phyloP scores from a whole-genome alignment of 2,113 vertebrate species.

The Crotophaga sulcirostris region DNA sequence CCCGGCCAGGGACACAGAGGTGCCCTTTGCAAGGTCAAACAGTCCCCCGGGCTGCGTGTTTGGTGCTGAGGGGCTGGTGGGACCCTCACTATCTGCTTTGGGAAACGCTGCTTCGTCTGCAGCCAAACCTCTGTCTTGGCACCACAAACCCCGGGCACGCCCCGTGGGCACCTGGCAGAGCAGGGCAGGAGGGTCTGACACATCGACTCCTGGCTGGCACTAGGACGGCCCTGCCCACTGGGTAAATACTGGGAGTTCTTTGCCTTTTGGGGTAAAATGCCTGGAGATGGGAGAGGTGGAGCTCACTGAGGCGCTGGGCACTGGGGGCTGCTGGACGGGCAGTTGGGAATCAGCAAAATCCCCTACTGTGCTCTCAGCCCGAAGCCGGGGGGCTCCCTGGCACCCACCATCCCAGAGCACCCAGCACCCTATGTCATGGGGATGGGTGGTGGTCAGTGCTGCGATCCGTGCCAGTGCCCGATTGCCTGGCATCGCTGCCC shows the following conservation, averaged over 20 bases:
- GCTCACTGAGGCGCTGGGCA: background rate
- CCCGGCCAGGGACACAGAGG: background rate
- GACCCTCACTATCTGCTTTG: background rate
- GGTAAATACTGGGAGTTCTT: background rate
- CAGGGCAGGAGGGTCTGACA: background rate
- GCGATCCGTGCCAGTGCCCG: background rate
- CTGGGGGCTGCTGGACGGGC: background rate
- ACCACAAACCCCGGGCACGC: background rate
- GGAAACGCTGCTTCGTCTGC: rapidly evolving
- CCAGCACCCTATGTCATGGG: background rate
- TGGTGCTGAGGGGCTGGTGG: background rate
- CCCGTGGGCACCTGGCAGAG: background rate
- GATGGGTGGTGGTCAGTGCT: background rate
- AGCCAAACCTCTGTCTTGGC: background rate
- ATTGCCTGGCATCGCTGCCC: background rate
- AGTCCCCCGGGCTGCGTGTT: background rate
- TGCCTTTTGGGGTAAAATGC: background rate
- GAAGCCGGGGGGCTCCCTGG: background rate
- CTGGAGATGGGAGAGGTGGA: background rate
- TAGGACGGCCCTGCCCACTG: background rate
- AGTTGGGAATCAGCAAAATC: background rate
- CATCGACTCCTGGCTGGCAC: rapidly evolving
- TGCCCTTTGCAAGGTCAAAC: background rate
- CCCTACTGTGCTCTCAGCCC: background rate
- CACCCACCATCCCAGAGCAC: background rate